Base-by-base conservation (phyloP, 1,140 invertebrate genomes). In the Rhyacophila brunnea region DNA sequence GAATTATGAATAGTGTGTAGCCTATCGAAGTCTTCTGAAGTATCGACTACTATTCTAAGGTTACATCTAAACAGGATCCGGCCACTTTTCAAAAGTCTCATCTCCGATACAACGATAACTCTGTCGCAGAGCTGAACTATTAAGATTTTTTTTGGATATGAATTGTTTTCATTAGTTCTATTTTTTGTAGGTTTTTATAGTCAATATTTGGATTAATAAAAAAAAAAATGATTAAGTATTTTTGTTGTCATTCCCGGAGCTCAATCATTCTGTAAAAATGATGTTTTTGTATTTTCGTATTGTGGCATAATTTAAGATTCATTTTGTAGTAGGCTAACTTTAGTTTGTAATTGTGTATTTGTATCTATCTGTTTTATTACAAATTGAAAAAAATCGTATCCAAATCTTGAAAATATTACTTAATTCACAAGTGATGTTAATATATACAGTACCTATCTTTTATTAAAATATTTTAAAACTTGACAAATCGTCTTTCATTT, bases 381-480 rank as follows among this genome's bases (percentile, higher is more conserved):
- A 54, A 51, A 62, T 43, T 55, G 36, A 45, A 60, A 36, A 55
- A 43, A 6, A 11, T 11, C 46, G 34, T 51, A 49, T 47, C 46
- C 47, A 60, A 51, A 57, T 54, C 53, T 59, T 57, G 34, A 56
- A 48, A 53, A 58, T 56, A 45, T 51, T 56, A 59, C 63, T 65
- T 65, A 55, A 45, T 61, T 48, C 23, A 53, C 42, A 64, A 65
- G 59, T 62, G 58, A 65, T 65, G 63, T 65, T 58, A 28, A 58
- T 58, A 61, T 61, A 65, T 58, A 65, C 47, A 51, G 48, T 56
- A 65, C 54, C 63, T 65, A 65, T 58, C 63, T 65, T 65, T 65
- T 65, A 65, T 65, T 65, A 65, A 64, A 64, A 53, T 58, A 62
- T 56, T 62, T 60, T 53, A 56, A 64, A 64, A 49, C 44, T 50